Evolutionary conservation across 2,113 vertebrate genomes (phyloP).

Genomic region (Grantiella picta): DNA sequence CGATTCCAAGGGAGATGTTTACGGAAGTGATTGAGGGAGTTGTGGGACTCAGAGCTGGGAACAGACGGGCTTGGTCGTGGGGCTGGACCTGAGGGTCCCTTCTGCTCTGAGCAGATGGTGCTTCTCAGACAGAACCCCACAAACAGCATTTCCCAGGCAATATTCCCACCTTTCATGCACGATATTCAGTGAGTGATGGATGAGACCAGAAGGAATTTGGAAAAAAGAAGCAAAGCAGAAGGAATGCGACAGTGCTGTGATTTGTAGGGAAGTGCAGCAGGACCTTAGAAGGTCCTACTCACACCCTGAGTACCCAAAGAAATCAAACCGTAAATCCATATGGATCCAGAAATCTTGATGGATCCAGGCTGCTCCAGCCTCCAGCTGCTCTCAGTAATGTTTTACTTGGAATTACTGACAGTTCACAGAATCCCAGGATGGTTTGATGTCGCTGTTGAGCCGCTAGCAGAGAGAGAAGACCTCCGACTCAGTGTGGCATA

Average conservation of each 20-base stretch:
- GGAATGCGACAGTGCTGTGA: background rate
- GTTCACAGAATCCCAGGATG: background rate
- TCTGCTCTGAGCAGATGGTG: background rate
- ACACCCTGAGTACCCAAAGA: background rate
- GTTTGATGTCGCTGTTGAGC: too few relatives aligned
- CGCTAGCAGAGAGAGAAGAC: too few relatives aligned
- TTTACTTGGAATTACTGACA: background rate
- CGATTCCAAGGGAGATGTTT: background rate
- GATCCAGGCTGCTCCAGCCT: background rate
- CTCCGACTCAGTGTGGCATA: too few relatives aligned
- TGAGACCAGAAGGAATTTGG: background rate
- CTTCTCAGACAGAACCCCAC: background rate
- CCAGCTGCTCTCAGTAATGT: background rate
- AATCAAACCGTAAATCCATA: background rate
- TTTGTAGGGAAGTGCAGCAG: fast-evolving
- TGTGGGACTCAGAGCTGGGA: background rate
- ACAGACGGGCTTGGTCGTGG: background rate
- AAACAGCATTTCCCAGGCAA: background rate
- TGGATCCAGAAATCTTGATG: background rate
- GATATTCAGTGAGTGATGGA: background rate
- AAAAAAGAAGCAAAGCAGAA: background rate
- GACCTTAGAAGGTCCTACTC: background rate
- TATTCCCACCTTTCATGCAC: background rate
- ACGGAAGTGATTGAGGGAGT: constrained; percentile 12
- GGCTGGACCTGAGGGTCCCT: background rate